Base-by-base conservation (phyloP, 1,140 invertebrate species). In the Orussus abietinus region DNA sequence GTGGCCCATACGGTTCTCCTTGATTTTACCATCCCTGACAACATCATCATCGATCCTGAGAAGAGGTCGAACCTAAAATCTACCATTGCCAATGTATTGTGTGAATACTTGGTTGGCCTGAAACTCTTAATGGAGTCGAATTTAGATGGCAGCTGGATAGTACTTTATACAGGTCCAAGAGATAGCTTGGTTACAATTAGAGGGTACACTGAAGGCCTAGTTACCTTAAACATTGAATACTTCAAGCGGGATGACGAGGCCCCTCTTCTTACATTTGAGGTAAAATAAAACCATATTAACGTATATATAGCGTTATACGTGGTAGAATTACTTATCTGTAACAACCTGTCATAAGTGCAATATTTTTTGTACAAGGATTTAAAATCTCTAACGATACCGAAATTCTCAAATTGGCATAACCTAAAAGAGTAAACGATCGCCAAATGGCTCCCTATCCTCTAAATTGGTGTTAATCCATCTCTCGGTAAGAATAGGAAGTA, bases 211-310 rank as follows among this genome's bases (percentile, higher is more conserved):
- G 80, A 85, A 55, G 86, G 86, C 22, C 66, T 88, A 25, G 73
- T 89, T 29, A 88, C 86, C 15, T 64, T 89, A 50, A 90, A 88
- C 63, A 80, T 90, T 61, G 87, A 90, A 64, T 90, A 86, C 75
- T 89, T 81, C 58, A 81, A 86, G 59, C 76, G 76, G 22, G 84
- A 87, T 29, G 77, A 77, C 41, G 83, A 86, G 53, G 80, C 84
- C 47, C 80, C 83, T 19, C 57, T 85, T 34, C 74, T 89, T 44
- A 77, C 72, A 48, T 83, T 83, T 65, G 85, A 90, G 80, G 86
- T 90, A 81, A 74, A 63, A 37, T 31, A 4, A 19, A 5, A 10
- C 20, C 4, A n/a, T 31, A 13, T 31, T 31, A 4, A 6, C 4
- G 15, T 5, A n/a, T 5, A 31, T 31, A 4, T 31, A 11, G 4